These are phyloP conservation scores for Pseudomugil gertrudae DNA, from an alignment of 2,797 vertebrate species.

Conservation along the genomic window DNA sequence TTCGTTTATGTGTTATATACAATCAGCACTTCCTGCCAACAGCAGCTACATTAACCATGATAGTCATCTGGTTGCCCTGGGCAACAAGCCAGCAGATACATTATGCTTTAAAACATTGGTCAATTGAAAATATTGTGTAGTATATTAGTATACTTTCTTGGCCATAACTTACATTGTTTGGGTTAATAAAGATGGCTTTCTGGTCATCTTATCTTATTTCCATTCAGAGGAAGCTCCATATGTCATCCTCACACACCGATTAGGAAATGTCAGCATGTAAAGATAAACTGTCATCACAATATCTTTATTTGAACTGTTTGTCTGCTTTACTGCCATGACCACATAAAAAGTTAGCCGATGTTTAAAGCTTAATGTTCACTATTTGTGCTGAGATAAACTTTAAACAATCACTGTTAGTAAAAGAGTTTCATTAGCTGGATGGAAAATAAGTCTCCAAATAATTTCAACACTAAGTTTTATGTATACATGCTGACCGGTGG, in stretches of 20 bases:
- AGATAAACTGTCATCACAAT: background rate
- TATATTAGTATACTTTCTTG: constrained; percentile 3
- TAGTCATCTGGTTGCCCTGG: constrained; percentile 15
- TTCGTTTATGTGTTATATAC: background rate
- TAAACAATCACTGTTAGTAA: no score
- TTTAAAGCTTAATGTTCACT: background rate
- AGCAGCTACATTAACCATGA: background rate
- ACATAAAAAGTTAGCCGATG: background rate
- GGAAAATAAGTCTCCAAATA: background rate
- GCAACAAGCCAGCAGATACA: constrained; percentile 42
- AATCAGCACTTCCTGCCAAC: background rate
- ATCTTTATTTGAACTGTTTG: no score
- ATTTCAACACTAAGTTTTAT: background rate
- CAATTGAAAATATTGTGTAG: constrained; percentile 7
- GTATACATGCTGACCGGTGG: background rate
- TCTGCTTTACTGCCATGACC: background rate
- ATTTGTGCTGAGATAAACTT: background rate
- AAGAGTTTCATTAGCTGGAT: no score
- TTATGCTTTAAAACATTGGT: constrained; percentile 32
- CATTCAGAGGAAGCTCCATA: background rate
- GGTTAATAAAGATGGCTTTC: constrained; percentile 10
- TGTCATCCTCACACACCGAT: background rate
- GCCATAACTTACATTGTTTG: constrained; percentile 7
- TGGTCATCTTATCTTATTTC: background rate
- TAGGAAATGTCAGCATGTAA: background rate